Conservation (phyloP, 2,113 vertebrate species). For the Heptranchias perlo region DNA sequence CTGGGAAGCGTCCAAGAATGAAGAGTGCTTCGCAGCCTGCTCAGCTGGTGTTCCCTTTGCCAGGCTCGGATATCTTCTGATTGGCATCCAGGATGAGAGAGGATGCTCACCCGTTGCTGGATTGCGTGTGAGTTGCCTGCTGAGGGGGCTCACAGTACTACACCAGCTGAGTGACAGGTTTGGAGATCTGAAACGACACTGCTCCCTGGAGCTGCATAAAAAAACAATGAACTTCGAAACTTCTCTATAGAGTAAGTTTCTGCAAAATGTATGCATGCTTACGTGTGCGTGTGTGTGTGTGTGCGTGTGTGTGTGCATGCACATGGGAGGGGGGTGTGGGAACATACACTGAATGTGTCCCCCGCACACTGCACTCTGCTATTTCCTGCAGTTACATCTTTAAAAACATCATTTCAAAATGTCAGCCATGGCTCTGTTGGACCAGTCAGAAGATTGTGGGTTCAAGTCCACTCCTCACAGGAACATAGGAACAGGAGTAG, state of each 20-base stretch:
- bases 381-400: neutral
- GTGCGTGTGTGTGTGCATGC: neutral
- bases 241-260: neutral
- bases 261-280: neutral
- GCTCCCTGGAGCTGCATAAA: neutral
- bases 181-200: neutral
- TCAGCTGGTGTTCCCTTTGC: neutral
- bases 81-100: neutral
- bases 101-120: neutral
- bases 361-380: neutral
- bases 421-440: no score
- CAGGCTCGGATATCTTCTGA: neutral
- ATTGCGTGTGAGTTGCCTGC: neutral
- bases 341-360: neutral
- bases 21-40: neutral
- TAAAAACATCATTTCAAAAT: neutral
- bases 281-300: neutral
- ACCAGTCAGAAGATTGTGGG: no score
- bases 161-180: neutral
- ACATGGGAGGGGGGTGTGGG: neutral
- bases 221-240: neutral
- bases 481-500: no score
- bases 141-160: neutral
- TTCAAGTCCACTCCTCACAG: no score
- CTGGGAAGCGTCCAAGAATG: neutral